These are phyloP conservation scores for Dichetophora obliterata DNA, from an alignment of 2,888 invertebrate species.

Conservation along the genomic window DNA sequence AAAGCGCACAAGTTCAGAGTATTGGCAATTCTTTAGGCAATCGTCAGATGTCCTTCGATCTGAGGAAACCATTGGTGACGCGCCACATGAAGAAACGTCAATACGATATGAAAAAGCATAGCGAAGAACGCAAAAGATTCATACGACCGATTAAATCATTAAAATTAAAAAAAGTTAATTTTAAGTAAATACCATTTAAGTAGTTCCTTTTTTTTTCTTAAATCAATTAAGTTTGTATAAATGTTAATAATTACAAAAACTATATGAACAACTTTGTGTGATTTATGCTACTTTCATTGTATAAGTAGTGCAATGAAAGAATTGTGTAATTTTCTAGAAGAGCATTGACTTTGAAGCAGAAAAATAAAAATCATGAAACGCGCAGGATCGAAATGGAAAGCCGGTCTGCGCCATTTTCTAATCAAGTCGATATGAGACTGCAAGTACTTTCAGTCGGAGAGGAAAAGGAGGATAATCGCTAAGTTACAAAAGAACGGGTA, in stretches of 20 bases:
- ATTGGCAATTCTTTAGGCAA: constrained; percentile 77
- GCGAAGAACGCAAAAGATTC: constrained; percentile 78
- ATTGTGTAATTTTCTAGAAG: not conserved
- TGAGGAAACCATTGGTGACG: constrained; percentile 72
- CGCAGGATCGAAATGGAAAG: too few relatives aligned
- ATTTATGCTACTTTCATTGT: not conserved
- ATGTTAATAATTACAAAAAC: constrained; percentile 2
- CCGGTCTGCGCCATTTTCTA: too few relatives aligned
- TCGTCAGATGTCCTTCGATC: constrained; percentile 83
- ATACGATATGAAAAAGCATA: constrained; percentile 76
- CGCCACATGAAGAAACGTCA: constrained; percentile 73
- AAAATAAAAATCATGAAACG: too few relatives aligned
- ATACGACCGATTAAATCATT: constrained; percentile 73
- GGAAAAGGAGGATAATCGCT: too few relatives aligned
- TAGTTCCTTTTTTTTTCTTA: not conserved
- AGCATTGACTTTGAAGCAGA: too few relatives aligned
- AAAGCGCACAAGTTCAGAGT: constrained; percentile 64
- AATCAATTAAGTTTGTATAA: not conserved
- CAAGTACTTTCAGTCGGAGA: too few relatives aligned
- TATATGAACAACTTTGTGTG: not conserved
- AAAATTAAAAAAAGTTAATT: constrained; percentile 67
- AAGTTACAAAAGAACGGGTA: too few relatives aligned
- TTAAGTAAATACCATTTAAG: constrained; percentile 57
- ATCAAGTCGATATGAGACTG: too few relatives aligned
- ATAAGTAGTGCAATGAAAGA: constrained; percentile 25